A percentile compares a stretch with the other conserved stretches of the same genome.
Evolutionary conservation across 2,888 invertebrate species (phyloP).

Genomic region (Morpho helenor): DNA sequence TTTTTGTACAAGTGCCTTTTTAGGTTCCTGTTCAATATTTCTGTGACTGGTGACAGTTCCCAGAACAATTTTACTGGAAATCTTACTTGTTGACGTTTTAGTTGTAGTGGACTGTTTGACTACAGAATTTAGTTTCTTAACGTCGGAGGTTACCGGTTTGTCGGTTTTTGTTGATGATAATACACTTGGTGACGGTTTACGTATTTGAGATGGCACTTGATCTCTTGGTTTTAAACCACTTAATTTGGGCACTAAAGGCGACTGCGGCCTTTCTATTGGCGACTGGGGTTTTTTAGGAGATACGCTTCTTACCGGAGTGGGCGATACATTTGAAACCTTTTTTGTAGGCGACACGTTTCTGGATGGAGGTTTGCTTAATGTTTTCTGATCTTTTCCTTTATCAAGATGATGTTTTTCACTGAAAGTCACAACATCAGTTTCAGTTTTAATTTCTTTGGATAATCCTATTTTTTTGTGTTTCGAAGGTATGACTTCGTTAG

Average conservation of each 20-base stretch:
- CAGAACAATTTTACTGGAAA: conserved; percentile 37
- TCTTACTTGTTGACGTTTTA: conserved; percentile 43
- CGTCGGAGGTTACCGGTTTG: conserved; percentile 42
- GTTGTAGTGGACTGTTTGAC: conserved; percentile 48
- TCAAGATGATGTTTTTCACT: conserved; percentile 34
- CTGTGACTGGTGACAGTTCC: conserved; percentile 33
- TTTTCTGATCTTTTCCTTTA: conserved; percentile 39
- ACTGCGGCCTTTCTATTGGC: conserved; percentile 51
- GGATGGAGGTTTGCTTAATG: conserved; percentile 43
- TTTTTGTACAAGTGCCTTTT: conserved; percentile 51
- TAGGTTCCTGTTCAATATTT: conserved; percentile 49
- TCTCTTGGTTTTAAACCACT: conserved; percentile 54
- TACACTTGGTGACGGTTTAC: conserved; percentile 45
- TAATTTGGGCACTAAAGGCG: conserved; percentile 55
- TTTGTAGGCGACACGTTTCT: conserved; percentile 61
- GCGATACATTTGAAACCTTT: conserved; percentile 40
- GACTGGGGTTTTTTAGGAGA: conserved; percentile 59
- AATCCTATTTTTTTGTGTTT: conserved; percentile 23
- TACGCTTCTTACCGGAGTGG: conserved; percentile 50
- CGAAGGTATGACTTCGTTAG: conserved; percentile 34
- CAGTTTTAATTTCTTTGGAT: conserved; percentile 5
- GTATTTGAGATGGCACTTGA: conserved; percentile 41
- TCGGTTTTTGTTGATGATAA: conserved; percentile 50
- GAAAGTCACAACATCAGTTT: conserved; percentile 24
- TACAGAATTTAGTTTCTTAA: conserved; percentile 43